Evolutionary conservation across 2,797 vertebrate genomes (phyloP).

Genomic region (Sebastes hubbsi): DNA sequence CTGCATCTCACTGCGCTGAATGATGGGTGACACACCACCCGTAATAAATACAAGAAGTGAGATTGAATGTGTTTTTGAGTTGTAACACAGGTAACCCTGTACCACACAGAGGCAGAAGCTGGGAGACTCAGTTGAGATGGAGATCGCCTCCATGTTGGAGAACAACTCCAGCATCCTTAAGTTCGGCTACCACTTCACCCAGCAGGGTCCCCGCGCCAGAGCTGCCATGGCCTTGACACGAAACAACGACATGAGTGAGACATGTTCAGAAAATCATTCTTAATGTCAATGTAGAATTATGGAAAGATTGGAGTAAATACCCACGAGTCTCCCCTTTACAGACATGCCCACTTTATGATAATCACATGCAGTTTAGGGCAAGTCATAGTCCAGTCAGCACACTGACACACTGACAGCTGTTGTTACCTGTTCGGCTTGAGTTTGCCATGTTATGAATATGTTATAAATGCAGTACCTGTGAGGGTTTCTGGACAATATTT

Average conservation of each 20-base stretch:
- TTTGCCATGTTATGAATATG: too few species aligned
- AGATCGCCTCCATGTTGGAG: constrained; percentile 95
- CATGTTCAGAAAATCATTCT: background rate
- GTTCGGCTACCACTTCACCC: constrained; percentile 95
- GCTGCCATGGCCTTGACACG: constrained; percentile 91
- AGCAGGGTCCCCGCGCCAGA: constrained; percentile 92
- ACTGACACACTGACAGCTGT: too few species aligned
- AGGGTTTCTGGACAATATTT: too few species aligned
- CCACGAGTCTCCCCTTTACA: too few species aligned
- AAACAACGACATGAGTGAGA: constrained; percentile 94
- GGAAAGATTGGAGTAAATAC: background rate
- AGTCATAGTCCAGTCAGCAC: too few species aligned
- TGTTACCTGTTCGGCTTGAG: too few species aligned
- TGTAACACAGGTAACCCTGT: background rate
- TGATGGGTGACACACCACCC: background rate
- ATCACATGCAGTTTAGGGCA: too few species aligned
- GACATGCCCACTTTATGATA: too few species aligned
- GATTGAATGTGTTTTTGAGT: background rate
- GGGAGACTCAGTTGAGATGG: constrained; percentile 94
- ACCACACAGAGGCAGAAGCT: constrained; percentile 88
- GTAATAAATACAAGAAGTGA: background rate
- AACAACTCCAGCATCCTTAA: constrained; percentile 90
- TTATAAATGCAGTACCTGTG: too few species aligned
- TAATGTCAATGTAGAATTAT: background rate
- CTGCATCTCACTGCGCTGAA: background rate